Evolutionary conservation across 2,113 vertebrate genomes (phyloP), one percentile per base, ranked within the genome.

Genomic region (Ploceus nigricollis): DNA sequence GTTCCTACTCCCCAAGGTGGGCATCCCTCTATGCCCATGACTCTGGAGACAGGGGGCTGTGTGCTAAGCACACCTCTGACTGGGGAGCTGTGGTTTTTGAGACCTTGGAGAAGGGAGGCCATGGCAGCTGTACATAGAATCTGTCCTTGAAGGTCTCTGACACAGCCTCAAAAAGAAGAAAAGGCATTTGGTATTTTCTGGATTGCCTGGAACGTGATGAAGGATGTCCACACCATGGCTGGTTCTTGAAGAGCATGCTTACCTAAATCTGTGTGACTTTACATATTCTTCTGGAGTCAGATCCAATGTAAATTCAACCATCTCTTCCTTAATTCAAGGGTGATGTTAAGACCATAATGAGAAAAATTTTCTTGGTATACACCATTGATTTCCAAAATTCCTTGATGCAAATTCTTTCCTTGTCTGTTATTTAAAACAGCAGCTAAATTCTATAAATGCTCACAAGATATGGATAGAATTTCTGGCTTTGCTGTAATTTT

Each of bases 71-170:
- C 13, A 2, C 10, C 76, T 72, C 17, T 60, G 16, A 2, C 1
- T 73, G 78, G 48, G 56, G 14, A 56, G 9, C n/a, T 17, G 48
- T n/a, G 65, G 21, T 44, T 64, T 18, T 14, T 37, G 21, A 45
- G 28, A 10, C 54, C 45, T 40, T 31, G 24, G 79, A 44, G 71
- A 31, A 51, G 33, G 15, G 39, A 69, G 22, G 17, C 65, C 70
- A 45, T 23, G 44, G 5, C 40, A 82, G 12, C 22, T 39, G 0
- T 14, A 2, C 1, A 2, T 4, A 30, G 40, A 61, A 81, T 51
- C 37, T 45, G 23, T 10, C 24, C 47, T 75, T 54, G 21, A 42
- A 47, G 27, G 13, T 48, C 15, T 72, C 50, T 60, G 63, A 33
- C 8, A 14, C 17, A 21, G 13, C 30, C 27, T 89, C 35, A 42